Evolutionary conservation across 1,140 invertebrate genomes (phyloP), one percentile per base, ranked within the genome.

Genomic region (Ectropis grisescens): DNA sequence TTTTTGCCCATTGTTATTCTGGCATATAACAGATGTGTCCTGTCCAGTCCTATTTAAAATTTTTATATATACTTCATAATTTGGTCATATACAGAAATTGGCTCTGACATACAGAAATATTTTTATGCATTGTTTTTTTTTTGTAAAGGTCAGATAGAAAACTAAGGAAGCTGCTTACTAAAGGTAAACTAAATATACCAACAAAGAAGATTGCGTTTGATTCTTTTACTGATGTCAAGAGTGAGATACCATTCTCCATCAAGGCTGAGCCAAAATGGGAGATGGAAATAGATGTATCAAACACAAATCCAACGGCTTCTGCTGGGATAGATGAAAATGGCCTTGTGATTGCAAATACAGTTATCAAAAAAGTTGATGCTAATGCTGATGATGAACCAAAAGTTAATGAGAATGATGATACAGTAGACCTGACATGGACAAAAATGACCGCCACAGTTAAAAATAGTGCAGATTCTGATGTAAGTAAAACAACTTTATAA

Each of bases 191-290:
- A 39, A 58, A 48, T 30, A 36, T 65, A 23, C 58, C 68, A 27
- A 78, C 71, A n/a, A 80, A 80, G 36, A 80, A 80, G 38, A 76
- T 80, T 28, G 53, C 62, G 10, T 80, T 80, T 68, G 68, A 78
- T 45, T 68, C 71, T 11, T 66, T 80, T 24, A 78, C 66, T 40
- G 75, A 80, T 19, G 76, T 80, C 8, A 80, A 80, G 55, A 70
- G 68, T 59, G 72, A 80, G 38, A 80, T 80, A 40, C 70, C 75
- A 19, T 24, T 80, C n/a, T 43, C 46, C 14, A 41, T 80, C 5
- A 80, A 80, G 52, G 11, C 42, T 9, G 75, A 80, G 36, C 75
- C 75, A 41, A 66, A 66, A 52, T 78, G 72, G 72, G 75, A 80
- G 39, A 54, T 75, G 51, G 75, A 80, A 56, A 64, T 80, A 33